Conservation (phyloP, 2,888 invertebrate species). For the Polymixis lichenea region DNA sequence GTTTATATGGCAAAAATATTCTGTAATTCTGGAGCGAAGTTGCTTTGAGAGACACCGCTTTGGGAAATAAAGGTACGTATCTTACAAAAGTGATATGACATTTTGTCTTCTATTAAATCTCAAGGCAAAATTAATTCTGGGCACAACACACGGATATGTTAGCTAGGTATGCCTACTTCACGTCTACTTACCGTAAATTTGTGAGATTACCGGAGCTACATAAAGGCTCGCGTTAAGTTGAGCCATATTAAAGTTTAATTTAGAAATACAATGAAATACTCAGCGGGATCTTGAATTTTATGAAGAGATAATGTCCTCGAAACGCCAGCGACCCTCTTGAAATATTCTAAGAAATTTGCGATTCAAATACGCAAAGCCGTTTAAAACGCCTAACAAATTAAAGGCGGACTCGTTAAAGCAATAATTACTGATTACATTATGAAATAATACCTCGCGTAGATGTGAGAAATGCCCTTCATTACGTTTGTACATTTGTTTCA, state of each 20-base stretch:
- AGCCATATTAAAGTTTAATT: constrained; percentile 81
- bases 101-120: constrained; percentile 24
- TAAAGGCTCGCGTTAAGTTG: constrained; percentile 66
- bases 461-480: constrained; percentile 65
- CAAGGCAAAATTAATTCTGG: constrained; percentile 32
- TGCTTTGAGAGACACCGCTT: constrained; percentile 16
- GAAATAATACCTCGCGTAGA: constrained; percentile 80
- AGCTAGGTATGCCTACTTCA: constrained; percentile 35
- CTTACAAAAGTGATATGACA: constrained; percentile 35
- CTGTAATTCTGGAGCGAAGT: constrained; percentile 29
- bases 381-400: constrained; percentile 91
- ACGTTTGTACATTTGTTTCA: constrained; percentile 51
- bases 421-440: constrained; percentile 90
- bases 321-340: constrained; percentile 88
- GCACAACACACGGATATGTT: constrained; percentile 44
- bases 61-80: constrained; percentile 21
- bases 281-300: constrained; percentile 88
- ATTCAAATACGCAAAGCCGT: constrained; percentile 90
- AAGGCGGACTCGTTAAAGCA: constrained; percentile 89
- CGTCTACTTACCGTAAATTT: constrained; percentile 53
- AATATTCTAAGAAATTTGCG: constrained; percentile 90
- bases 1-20: constrained; percentile 49
- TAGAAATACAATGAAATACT: constrained; percentile 87
- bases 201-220: constrained; percentile 63
- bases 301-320: constrained; percentile 90